Conservation (phyloP, 1,140 invertebrate species). For the Platyscapa corneri region DNA sequence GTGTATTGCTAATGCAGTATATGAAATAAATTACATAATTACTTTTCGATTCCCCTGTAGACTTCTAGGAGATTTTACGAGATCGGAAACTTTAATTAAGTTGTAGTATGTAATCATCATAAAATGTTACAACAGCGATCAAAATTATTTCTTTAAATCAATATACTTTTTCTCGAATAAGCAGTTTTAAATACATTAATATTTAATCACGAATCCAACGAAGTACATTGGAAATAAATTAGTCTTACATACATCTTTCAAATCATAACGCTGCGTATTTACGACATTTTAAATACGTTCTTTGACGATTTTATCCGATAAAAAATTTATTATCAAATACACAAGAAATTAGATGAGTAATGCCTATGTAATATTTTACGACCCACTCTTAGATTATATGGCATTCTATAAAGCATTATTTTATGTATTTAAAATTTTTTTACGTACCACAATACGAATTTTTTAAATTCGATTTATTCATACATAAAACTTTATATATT, state of each 20-base stretch:
- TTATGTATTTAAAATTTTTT: not conserved
- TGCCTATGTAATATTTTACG: slow-evolving; percentile 36
- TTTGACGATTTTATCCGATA: slow-evolving; percentile 12
- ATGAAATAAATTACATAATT: not conserved
- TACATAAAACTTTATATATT: not conserved
- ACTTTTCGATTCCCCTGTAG: not conserved
- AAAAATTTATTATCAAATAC: slow-evolving; percentile 32
- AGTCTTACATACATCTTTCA: not conserved
- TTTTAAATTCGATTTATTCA: not conserved
- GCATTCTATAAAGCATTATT: slow-evolving; percentile 22
- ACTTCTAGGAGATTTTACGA: not conserved
- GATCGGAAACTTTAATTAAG: not conserved
- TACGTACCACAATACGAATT: no score
- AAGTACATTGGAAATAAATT: not conserved
- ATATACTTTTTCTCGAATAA: not conserved
- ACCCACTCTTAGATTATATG: slow-evolving; percentile 18
- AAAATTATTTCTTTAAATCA: not conserved
- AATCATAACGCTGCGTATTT: slow-evolving; percentile 20
- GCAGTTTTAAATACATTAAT: not conserved
- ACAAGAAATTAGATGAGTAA: slow-evolving; percentile 24
- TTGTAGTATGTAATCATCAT: not conserved
- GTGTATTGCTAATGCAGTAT: not conserved
- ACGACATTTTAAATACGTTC: slow-evolving; percentile 8
- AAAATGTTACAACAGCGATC: not conserved
- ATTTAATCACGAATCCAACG: not conserved